Conservation (phyloP, 1,140 invertebrate genomes). For the Drosophila mauritiana region DNA sequence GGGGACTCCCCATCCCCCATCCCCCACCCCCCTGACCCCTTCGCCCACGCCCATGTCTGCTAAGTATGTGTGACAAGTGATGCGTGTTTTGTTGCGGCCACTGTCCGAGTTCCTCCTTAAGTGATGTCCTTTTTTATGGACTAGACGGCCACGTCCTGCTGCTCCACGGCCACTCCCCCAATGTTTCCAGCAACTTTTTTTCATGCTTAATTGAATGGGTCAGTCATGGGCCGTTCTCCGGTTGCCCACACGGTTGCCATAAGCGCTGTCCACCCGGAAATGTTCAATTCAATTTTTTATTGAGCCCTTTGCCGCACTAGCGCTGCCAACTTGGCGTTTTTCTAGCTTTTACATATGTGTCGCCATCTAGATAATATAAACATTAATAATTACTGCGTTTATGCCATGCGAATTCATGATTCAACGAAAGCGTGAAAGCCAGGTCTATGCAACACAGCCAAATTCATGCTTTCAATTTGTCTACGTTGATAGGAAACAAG, state of each 20-base stretch:
- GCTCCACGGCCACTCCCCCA: background rate
- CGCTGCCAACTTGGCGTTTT: conserved; percentile 1
- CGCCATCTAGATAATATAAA: too few relatives aligned
- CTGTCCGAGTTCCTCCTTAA: conserved; percentile 74
- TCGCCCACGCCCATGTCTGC: conserved; percentile 19
- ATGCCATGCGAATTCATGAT: too few relatives aligned
- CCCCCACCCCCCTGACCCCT: background rate
- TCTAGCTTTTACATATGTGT: background rate
- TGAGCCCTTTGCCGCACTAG: background rate
- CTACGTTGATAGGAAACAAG: too few relatives aligned
- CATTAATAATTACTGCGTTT: too few relatives aligned
- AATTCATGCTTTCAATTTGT: too few relatives aligned
- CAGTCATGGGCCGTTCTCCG: conserved; percentile 70
- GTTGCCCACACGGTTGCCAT: conserved; percentile 61
- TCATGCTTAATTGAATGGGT: conserved; percentile 85
- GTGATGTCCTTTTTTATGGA: conserved; percentile 79
- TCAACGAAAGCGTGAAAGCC: too few relatives aligned
- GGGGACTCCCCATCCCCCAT: background rate
- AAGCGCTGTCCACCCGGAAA: conserved; percentile 58
- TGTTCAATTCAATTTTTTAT: conserved; percentile 81
- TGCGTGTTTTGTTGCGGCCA: conserved; percentile 84
- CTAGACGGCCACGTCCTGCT: conserved; percentile 26
- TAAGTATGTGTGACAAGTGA: conserved; percentile 84
- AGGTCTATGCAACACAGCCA: too few relatives aligned
- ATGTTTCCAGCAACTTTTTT: conserved; percentile 41